phyloP scores from a whole-genome alignment of 2,888 invertebrate genomes.

The Drosophila sordidapex region DNA sequence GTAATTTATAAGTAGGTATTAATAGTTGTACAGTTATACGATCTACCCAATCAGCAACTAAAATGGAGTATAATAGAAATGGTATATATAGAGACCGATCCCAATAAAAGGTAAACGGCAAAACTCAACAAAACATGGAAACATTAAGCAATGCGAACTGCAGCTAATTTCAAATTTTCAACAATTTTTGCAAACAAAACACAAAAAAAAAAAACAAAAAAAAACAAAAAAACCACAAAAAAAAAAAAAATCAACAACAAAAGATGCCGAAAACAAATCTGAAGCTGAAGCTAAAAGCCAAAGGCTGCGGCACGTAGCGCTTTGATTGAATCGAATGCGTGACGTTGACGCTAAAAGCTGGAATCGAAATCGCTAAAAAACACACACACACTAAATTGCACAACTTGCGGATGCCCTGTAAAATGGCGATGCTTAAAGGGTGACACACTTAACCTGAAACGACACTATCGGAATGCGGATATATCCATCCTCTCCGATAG shows the following conservation, averaged over 20 bases:
- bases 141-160: slow-evolving; percentile 61
- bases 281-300: slow-evolving; percentile 47
- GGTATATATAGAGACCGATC: slow-evolving; percentile 37
- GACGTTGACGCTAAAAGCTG: slow-evolving; percentile 46
- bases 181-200: slow-evolving; percentile 57
- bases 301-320: slow-evolving; percentile 70
- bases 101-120: slow-evolving; percentile 21
- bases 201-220: slow-evolving; percentile 22
- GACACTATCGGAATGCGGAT: no score
- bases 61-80: background rate
- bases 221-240: slow-evolving; percentile 51
- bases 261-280: slow-evolving; percentile 73
- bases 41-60: background rate
- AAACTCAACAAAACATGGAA: slow-evolving; percentile 37
- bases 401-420: slow-evolving; percentile 1
- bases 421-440: background rate
- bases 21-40: background rate
- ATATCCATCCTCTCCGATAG: no score
- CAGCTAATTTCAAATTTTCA: slow-evolving; percentile 76
- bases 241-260: slow-evolving; percentile 65
- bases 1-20: background rate
- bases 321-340: slow-evolving; percentile 77
- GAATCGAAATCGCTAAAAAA: slow-evolving; percentile 39
- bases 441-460: no score
- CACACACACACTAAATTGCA: slow-evolving; percentile 10